These are phyloP conservation scores for Cichlasoma orientale DNA, from an alignment of 2,797 vertebrate genomes.

Conservation along the genomic window DNA sequence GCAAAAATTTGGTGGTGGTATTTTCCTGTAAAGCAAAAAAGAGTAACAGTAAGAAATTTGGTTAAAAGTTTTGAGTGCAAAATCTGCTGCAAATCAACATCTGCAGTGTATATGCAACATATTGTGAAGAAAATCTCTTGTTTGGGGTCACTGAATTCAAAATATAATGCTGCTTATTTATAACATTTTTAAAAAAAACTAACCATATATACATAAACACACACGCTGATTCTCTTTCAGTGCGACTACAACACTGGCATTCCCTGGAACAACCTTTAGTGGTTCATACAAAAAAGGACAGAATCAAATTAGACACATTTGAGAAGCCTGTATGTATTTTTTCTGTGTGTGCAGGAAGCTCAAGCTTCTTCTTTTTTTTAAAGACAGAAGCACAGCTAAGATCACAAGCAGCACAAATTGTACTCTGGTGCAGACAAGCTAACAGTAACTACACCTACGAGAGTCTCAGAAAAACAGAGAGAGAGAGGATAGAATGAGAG, in stretches of 20 bases:
- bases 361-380: background rate
- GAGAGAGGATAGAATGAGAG: slow-evolving; percentile 19
- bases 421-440: slow-evolving; percentile 8
- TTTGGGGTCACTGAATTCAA: too few relatives aligned
- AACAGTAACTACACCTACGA: slow-evolving; percentile 2
- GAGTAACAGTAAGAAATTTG: background rate
- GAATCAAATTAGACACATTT: background rate
- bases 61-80: background rate
- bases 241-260: background rate
- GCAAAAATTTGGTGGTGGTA: background rate
- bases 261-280: background rate
- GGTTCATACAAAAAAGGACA: background rate
- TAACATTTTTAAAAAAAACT: too few relatives aligned
- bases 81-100: too few relatives aligned
- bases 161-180: too few relatives aligned
- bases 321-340: background rate
- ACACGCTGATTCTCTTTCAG: background rate
- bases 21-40: background rate
- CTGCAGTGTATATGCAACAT: too few relatives aligned
- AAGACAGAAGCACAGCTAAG: background rate
- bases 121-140: too few relatives aligned
- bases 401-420: slow-evolving; percentile 8
- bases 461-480: slow-evolving; percentile 19
- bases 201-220: too few relatives aligned
- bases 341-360: background rate